phyloP scores from a whole-genome alignment of 2,113 vertebrate genomes.

The human (Homo sapiens) region DNA sequence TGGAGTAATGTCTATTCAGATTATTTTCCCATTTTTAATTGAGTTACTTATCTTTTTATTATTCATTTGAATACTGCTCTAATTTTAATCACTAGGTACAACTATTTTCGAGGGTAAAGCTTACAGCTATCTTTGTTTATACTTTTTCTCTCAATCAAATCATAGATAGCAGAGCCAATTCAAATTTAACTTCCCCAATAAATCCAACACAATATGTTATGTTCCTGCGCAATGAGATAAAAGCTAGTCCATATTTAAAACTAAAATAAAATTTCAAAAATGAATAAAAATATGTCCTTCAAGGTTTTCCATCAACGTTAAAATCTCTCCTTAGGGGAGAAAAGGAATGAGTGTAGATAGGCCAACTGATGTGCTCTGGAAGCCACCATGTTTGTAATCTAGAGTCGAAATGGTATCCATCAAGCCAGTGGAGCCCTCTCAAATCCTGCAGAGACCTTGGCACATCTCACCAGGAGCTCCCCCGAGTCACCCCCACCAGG shows the following conservation, averaged over 20 bases:
- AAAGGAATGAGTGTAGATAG: background rate
- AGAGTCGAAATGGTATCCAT: background rate
- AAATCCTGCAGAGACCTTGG: too few relatives aligned
- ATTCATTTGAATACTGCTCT: background rate
- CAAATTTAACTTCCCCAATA: background rate
- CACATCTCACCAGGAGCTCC: too few relatives aligned
- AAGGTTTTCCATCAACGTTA: background rate
- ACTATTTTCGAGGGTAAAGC: slow-evolving; percentile 32
- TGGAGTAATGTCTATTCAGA: background rate
- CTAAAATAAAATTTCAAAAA: slow-evolving; percentile 38
- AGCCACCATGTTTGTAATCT: background rate
- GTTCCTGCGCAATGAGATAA: background rate
- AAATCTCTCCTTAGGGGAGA: background rate
- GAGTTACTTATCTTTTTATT: slow-evolving; percentile 17
- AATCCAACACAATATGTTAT: background rate
- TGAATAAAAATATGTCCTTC: background rate
- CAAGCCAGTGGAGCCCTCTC: too few relatives aligned
- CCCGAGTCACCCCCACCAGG: too few relatives aligned
- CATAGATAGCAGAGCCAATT: background rate
- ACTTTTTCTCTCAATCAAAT: background rate
- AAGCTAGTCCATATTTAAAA: background rate
- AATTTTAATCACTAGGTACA: background rate
- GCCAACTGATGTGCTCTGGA: background rate
- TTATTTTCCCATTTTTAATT: slow-evolving; percentile 17
- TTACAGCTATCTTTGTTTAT: background rate